phyloP scores from a whole-genome alignment of 1,140 invertebrate genomes.

The Sinonovacula constricta region DNA sequence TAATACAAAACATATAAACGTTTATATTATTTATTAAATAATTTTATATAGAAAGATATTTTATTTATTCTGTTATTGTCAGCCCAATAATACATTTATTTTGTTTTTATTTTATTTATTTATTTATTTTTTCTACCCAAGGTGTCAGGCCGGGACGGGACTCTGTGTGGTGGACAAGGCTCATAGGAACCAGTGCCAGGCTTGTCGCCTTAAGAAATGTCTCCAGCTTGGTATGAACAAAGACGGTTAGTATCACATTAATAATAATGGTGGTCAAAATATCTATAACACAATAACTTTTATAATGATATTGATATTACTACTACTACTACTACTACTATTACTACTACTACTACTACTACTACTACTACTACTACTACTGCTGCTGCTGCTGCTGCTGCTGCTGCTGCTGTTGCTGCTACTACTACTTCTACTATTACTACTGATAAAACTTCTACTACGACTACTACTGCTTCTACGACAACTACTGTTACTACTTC shows the following conservation, averaged over 20 bases:
- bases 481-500: too few relatives aligned
- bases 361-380: conserved; percentile 25
- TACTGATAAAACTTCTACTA: conserved; percentile 13
- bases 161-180: conserved; percentile 98
- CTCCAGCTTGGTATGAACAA: conserved; percentile 99
- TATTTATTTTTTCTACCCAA: too few relatives aligned
- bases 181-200: conserved; percentile 98
- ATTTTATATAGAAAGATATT: too few relatives aligned
- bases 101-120: too few relatives aligned
- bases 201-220: conserved; percentile 98
- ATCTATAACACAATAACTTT: too few relatives aligned
- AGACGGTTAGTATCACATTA: conserved; percentile 96
- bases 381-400: conserved; percentile 16
- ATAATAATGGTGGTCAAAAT: too few relatives aligned
- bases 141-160: conserved; percentile 97
- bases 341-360: conserved; percentile 22
- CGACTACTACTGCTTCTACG: too few relatives aligned
- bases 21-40: too few relatives aligned
- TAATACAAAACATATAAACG: too few relatives aligned
- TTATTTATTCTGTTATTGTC: too few relatives aligned
- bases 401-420: conserved; percentile 15
- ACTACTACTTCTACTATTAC: conserved; percentile 18
- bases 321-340: conserved; percentile 31
- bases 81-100: too few relatives aligned
- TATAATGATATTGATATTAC: too few relatives aligned